Base-by-base conservation (phyloP, 35 echinoderm and acorn worm species). In the Heliocidaris tuberculata region DNA sequence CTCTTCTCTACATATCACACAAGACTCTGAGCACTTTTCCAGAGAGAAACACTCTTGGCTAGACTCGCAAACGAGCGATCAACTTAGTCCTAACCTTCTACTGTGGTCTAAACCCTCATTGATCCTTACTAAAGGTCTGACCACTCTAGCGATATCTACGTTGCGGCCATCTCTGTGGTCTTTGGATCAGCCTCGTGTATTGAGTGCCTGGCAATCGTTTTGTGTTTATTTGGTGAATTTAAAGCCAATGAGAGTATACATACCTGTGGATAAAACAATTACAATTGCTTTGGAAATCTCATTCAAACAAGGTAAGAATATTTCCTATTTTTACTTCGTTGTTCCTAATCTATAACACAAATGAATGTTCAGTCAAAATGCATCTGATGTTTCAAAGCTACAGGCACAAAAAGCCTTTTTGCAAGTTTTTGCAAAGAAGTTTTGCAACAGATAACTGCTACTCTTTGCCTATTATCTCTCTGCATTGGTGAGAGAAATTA, bases 191-290 rank as follows among this genome's bases (percentile, higher is more conserved):
- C 27, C 27, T 78, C 5, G 65, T 78, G 65, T 78, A n/a, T 78
- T 78, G 27, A 78, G 4, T 7, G 21, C 65, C 7, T 78, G 65
- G 65, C 65, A 78, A 27, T 78, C 21, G 27, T 78, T 27, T 78
- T 7, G 7, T 78, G 65, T 78, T 78, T n/a, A 78, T 21, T 78
- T 78, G 17, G 65, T 78, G 65, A 78, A 78, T 78, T 78, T 2
- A 19, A 78, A 78, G 65, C 65, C 65, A 27, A 19, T n/a, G 65
- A 78, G 65, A 78, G 6, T 78, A 78, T n/a, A 78, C 65, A 27
- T 78, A 27, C 19, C 65, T n/a, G 65, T 78, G 65, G 65, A 78
- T 78, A 78, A 78, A 78, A 78, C 65, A 78, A 78, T 78, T 78
- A 27, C 4, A 78, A 27, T 78, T 78, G 65, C 65, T 78, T 78